These are phyloP conservation scores for Yponomeuta sedellus DNA, from an alignment of 2,888 invertebrate genomes.

Conservation along the genomic window DNA sequence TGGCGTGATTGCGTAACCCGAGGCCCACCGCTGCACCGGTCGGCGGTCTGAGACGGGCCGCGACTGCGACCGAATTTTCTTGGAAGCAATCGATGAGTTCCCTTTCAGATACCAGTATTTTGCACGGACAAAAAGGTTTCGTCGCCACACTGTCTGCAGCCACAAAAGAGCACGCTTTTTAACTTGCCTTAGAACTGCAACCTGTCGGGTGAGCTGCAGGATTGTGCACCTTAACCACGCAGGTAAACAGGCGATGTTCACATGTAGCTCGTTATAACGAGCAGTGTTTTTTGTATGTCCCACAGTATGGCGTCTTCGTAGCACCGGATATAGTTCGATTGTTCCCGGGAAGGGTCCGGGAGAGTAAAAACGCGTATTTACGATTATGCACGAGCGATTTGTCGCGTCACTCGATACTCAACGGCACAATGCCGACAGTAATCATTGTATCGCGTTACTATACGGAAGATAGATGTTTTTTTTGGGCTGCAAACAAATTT, in stretches of 20 bases:
- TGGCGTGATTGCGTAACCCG: slow-evolving; percentile 13
- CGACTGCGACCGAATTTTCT: slow-evolving; percentile 43
- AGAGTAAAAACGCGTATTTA: slow-evolving; percentile 62
- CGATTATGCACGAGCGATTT: slow-evolving; percentile 73
- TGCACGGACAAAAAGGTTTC: slow-evolving; percentile 59
- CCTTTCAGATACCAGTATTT: slow-evolving; percentile 48
- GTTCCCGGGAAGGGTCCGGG: slow-evolving; percentile 46
- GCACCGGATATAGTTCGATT: slow-evolving; percentile 64
- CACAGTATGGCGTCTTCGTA: slow-evolving; percentile 54
- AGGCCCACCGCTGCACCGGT: slow-evolving; percentile 3
- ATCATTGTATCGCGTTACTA: slow-evolving; percentile 55
- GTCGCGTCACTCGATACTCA: slow-evolving; percentile 65
- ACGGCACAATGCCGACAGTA: slow-evolving; percentile 43
- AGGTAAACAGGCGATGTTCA: slow-evolving; percentile 19
- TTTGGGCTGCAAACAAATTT: not conserved
- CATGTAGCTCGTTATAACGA: slow-evolving; percentile 41
- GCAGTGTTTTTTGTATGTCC: slow-evolving; percentile 55
- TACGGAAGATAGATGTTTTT: slow-evolving; percentile 16
- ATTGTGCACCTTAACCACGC: not conserved
- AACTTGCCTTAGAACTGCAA: slow-evolving; percentile 65
- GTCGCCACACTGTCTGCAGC: slow-evolving; percentile 71
- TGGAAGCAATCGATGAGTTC: slow-evolving; percentile 51
- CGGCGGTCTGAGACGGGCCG: not conserved
- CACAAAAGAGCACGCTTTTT: slow-evolving; percentile 62
- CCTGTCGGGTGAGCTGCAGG: slow-evolving; percentile 25